Evolutionary conservation across 35 echinoderm and acorn worm genomes (phyloP), one percentile per base, ranked within the genome.

Genomic region (Amphiura filiformis): DNA sequence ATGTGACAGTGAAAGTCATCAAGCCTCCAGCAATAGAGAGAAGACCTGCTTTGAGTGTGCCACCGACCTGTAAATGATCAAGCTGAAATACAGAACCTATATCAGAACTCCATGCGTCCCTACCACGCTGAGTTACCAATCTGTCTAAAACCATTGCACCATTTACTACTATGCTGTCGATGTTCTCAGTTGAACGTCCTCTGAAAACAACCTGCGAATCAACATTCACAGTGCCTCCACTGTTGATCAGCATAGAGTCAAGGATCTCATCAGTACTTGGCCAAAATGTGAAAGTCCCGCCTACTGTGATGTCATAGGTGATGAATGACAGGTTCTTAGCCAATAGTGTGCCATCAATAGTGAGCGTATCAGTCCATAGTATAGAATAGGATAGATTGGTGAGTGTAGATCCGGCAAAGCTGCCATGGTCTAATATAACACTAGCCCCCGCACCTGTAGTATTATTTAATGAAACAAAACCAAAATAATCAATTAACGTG

Each of bases 291-390:
- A 94, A 77, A 3, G 77, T 32, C 14, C 92, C 92, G 34, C 83
- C 61, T 35, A 94, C 78, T 13, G 57, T 75, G 28, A 94, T 64
- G 28, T 81, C 39, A 35, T 57, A 34, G 12, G 78, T 26, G n/a
- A 39, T 86, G 32, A 94, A 81, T 32, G 92, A 94, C 0, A 94
- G 78, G 65, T 94, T 42, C 4, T 75, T 76, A 18, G 82, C 92
- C 23, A 44, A 22, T 70, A 89, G 82, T 12, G 20, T 56, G 0
- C 92, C 92, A n/a, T 81, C 83, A 78, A 89, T 79, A 28, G 37
- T 86, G 47, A 89, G 38, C 47, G 28, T 57, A n/a, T 80, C 82
- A 34, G 37, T 76, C 1, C 80, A 78, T 32, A 89, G 40, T 0
- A 77, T 80, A 0, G 92, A 94, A 56, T 75, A 94, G 0, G 77